phyloP scores from a whole-genome alignment of 2,888 invertebrate genomes.

The Syrista parreyssii region DNA sequence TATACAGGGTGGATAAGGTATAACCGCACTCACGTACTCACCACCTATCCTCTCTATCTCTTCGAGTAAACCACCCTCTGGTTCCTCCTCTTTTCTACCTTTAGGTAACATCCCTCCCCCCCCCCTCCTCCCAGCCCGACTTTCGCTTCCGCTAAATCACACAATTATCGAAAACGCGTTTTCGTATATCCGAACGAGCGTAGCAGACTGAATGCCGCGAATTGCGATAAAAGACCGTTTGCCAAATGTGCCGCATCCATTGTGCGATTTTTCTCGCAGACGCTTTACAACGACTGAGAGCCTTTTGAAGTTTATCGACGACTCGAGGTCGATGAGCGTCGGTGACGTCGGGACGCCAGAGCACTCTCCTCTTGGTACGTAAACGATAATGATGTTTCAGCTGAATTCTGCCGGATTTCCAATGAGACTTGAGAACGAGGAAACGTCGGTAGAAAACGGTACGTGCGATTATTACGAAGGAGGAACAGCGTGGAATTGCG shows the following conservation, averaged over 20 bases:
- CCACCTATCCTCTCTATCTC: conserved; percentile 8
- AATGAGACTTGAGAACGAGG: neutral
- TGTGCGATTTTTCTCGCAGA: neutral
- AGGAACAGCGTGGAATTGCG: neutral
- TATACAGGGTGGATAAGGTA: neutral
- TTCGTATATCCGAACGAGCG: conserved; percentile 34
- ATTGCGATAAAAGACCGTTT: neutral
- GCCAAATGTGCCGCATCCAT: neutral
- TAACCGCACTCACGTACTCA: neutral
- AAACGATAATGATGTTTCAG: neutral
- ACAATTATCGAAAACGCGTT: conserved; percentile 63
- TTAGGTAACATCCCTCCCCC: conserved; percentile 5
- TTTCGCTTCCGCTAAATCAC: conserved; percentile 57
- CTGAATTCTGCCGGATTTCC: neutral
- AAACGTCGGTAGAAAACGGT: neutral
- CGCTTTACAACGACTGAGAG: neutral
- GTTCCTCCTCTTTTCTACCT: neutral
- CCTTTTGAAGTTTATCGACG: neutral
- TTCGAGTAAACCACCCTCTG: conserved; percentile 8
- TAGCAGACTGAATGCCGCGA: neutral
- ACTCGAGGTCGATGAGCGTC: neutral
- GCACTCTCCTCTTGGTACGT: neutral
- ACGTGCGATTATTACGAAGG: neutral
- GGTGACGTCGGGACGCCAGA: neutral
- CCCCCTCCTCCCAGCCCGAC: conserved; percentile 15